Conservation (phyloP, 2,113 vertebrate genomes). For the Ctenodactylus gundi region DNA sequence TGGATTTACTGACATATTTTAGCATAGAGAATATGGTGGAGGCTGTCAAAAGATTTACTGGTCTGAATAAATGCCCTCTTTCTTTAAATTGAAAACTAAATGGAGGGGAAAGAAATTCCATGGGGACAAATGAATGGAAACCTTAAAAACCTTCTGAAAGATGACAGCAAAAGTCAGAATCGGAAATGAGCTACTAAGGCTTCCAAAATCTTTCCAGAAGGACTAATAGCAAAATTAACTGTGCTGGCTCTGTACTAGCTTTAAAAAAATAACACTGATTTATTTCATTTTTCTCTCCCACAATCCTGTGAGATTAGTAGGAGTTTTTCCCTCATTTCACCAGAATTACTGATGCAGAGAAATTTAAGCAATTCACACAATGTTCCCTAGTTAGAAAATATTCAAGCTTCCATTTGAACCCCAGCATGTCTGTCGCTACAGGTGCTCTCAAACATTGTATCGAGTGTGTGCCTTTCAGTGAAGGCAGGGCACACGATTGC, state of each 20-base stretch:
- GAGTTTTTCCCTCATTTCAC: slow-evolving; percentile 25
- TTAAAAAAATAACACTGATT: not conserved
- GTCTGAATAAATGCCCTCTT: slow-evolving; percentile 36
- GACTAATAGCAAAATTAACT: not conserved
- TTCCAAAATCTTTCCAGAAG: not conserved
- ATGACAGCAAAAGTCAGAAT: not conserved
- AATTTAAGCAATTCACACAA: not conserved
- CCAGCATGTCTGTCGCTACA: not conserved
- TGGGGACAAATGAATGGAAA: slow-evolving; percentile 33
- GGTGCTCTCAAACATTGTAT: not conserved
- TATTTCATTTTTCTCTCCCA: slow-evolving; percentile 29
- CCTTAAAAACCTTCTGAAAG: slow-evolving; percentile 4
- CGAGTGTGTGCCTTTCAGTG: too few species aligned
- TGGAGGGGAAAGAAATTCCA: slow-evolving; percentile 41
- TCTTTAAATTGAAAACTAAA: slow-evolving; percentile 47
- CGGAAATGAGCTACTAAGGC: not conserved
- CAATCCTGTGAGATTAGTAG: not conserved
- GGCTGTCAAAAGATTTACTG: slow-evolving; percentile 39
- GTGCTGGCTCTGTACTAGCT: not conserved
- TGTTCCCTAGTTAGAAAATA: not conserved
- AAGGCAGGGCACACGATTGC: too few species aligned
- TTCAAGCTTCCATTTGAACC: slow-evolving; percentile 10
- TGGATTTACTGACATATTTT: slow-evolving; percentile 47
- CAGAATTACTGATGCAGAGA: not conserved
- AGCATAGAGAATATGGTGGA: slow-evolving; percentile 27